Conservation (phyloP, 2,888 invertebrate genomes). For the Machimus rusticus region DNA sequence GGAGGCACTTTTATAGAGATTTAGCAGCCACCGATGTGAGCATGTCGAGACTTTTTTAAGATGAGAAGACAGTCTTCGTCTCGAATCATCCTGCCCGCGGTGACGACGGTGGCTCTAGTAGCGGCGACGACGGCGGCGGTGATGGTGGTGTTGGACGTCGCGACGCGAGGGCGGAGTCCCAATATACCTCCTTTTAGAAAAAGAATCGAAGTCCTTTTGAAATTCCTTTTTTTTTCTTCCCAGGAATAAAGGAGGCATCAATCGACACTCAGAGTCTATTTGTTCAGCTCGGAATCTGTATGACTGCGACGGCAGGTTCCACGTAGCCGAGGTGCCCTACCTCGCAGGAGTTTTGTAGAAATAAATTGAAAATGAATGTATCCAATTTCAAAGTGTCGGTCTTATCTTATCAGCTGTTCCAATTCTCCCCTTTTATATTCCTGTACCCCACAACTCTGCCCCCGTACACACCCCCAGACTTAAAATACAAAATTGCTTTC, state of each 20-base stretch:
- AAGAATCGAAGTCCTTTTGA: constrained; percentile 22
- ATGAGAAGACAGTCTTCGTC: neutral
- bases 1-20: neutral
- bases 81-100: neutral
- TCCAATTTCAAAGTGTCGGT: constrained; percentile 41
- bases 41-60: neutral
- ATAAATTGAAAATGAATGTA: constrained; percentile 43
- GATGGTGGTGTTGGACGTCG: neutral
- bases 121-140: neutral
- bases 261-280: constrained; percentile 35
- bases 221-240: neutral
- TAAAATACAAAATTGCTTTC: constrained; percentile 41
- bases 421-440: constrained; percentile 33
- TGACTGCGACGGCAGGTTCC: neutral
- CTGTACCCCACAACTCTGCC: neutral
- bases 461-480: neutral
- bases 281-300: constrained; percentile 24
- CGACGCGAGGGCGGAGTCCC: neutral
- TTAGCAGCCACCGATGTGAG: neutral
- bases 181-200: neutral
- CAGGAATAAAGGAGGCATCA: neutral
- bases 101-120: no score
- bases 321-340: neutral
- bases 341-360: constrained; percentile 19
- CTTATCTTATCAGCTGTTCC: constrained; percentile 42